Evolutionary conservation across 2,113 vertebrate species (phyloP).

Genomic region (Apus apus): DNA sequence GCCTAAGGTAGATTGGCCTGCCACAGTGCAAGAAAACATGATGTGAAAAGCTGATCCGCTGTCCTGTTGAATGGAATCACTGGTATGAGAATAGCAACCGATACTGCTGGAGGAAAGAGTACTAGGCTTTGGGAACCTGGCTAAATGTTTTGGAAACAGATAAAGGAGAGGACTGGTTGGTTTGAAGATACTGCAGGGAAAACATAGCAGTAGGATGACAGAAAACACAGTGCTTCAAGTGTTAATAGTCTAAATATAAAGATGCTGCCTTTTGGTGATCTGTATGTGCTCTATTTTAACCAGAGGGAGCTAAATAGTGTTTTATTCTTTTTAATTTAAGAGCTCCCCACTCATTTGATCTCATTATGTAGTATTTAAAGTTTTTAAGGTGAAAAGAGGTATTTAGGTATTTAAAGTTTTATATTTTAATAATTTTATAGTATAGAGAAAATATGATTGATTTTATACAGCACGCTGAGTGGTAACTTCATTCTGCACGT

Average conservation of each 20-base stretch:
- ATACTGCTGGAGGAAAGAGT: not conserved
- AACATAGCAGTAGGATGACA: not conserved
- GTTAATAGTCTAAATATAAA: not conserved
- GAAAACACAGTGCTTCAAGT: not conserved
- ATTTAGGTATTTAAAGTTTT: not conserved
- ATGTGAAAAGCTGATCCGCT: not conserved
- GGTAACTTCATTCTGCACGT: not conserved
- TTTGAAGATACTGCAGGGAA: not conserved
- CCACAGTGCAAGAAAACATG: not conserved
- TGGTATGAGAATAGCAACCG: not conserved
- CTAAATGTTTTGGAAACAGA: not conserved
- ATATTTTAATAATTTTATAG: not conserved
- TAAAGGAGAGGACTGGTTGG: not conserved
- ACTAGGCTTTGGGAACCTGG: not conserved
- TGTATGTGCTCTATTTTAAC: not conserved
- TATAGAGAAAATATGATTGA: not conserved
- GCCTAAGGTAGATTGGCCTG: not conserved
- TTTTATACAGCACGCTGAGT: accelerated
- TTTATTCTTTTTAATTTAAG: not conserved
- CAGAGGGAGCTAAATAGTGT: not conserved
- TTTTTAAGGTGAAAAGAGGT: not conserved
- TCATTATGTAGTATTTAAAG: not conserved
- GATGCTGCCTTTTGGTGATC: not conserved
- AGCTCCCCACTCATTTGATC: not conserved
- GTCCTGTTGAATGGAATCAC: not conserved